Evolutionary conservation across 2,888 invertebrate genomes (phyloP).

Genomic region (Drosophila antonietae): DNA sequence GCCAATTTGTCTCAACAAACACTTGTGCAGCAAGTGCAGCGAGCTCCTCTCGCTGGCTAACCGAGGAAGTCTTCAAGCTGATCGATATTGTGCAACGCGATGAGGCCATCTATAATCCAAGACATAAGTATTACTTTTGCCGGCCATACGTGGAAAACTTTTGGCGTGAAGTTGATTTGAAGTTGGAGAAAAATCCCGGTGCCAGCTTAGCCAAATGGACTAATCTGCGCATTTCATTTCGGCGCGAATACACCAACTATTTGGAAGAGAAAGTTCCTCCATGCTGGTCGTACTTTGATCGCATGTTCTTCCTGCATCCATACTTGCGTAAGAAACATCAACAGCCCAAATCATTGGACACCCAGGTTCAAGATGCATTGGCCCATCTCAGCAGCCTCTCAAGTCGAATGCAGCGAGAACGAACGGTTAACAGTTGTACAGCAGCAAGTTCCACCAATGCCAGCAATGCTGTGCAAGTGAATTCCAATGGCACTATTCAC

Average conservation of each 20-base stretch:
- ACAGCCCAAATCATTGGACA: conserved; percentile 80
- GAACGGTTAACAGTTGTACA: conserved; percentile 64
- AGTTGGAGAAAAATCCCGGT: conserved; percentile 82
- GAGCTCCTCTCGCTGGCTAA: conserved; percentile 81
- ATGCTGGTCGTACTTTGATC: conserved; percentile 83
- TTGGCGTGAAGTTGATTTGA: conserved; percentile 83
- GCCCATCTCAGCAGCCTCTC: conserved; percentile 81
- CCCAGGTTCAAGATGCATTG: conserved; percentile 82
- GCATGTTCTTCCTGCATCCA: conserved; percentile 83
- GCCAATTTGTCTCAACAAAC: conserved; percentile 58
- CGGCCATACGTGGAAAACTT: conserved; percentile 84
- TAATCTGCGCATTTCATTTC: conserved; percentile 82
- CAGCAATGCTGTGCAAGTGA: conserved; percentile 36
- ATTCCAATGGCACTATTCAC: conserved; percentile 19
- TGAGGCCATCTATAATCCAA: conserved; percentile 83
- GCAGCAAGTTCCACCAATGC: conserved; percentile 41
- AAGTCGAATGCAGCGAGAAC: conserved; percentile 78
- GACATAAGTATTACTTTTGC: conserved; percentile 84
- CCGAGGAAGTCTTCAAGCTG: conserved; percentile 82
- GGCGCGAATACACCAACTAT: conserved; percentile 83
- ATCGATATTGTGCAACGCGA: conserved; percentile 83
- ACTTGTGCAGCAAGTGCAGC: conserved; percentile 52
- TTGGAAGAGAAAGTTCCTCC: conserved; percentile 82
- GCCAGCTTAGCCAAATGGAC: conserved; percentile 84
- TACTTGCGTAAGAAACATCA: conserved; percentile 83